phyloP scores from a whole-genome alignment of 2,113 vertebrate genomes.

The Eidolon helvum region DNA sequence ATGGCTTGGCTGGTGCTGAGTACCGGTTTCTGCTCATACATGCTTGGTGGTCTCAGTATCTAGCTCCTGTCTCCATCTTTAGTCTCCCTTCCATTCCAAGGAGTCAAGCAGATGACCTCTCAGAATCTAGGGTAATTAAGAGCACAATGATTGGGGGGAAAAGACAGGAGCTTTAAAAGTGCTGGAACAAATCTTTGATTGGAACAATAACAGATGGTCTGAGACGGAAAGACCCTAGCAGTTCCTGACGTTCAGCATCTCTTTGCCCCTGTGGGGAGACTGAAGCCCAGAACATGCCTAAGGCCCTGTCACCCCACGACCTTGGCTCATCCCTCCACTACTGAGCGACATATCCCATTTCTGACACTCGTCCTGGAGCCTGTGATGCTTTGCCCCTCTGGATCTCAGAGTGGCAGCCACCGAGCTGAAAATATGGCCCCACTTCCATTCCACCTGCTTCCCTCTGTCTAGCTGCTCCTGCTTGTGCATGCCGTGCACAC shows the following conservation, averaged over 20 bases:
- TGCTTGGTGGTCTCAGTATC: too few species aligned
- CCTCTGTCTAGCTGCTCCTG: background rate
- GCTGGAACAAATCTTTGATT: background rate
- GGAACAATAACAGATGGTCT: background rate
- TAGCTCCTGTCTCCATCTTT: background rate
- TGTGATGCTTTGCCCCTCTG: rapidly evolving
- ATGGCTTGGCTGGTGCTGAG: background rate
- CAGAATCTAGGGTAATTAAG: background rate
- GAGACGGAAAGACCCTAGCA: background rate
- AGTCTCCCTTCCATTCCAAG: background rate
- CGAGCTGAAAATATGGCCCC: rapidly evolving
- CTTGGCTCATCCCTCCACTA: rapidly evolving
- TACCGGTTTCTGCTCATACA: background rate
- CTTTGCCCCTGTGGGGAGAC: background rate
- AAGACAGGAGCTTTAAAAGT: background rate
- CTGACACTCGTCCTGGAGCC: background rate
- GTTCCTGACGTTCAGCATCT: background rate
- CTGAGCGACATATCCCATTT: background rate
- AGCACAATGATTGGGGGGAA: too few species aligned
- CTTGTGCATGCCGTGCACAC: too few species aligned
- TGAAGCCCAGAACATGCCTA: background rate
- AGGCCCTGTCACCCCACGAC: background rate
- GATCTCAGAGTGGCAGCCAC: background rate
- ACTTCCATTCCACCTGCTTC: background rate
- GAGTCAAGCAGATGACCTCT: background rate